A percentile compares a stretch with the other conserved stretches of the same genome.
Evolutionary conservation across 2,113 vertebrate genomes (phyloP).

Genomic region (Scytalopus superciliaris): DNA sequence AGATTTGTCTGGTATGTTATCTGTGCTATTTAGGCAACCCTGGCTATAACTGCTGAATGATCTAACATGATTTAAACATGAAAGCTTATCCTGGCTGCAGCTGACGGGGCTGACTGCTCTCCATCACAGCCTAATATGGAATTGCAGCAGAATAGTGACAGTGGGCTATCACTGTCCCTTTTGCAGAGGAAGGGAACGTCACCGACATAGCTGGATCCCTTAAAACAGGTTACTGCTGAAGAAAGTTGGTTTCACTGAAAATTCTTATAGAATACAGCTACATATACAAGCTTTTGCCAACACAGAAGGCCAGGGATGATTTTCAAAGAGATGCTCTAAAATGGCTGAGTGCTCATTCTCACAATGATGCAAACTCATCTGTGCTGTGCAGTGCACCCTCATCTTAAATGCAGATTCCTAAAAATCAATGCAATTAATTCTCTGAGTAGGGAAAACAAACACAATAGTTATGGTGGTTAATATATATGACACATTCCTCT

Average conservation of each 20-base stretch:
- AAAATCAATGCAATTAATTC: slow-evolving; percentile 34
- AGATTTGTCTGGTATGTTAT: not conserved
- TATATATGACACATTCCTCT: not conserved
- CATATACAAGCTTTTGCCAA: not conserved
- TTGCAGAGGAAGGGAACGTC: not conserved
- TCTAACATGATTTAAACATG: not conserved
- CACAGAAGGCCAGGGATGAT: not conserved
- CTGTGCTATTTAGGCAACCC: not conserved
- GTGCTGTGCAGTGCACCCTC: not conserved
- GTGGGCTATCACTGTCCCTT: not conserved
- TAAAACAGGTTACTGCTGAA: not conserved
- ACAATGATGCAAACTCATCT: not conserved
- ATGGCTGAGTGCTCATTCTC: not conserved
- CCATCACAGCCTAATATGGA: not conserved
- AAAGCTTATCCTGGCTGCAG: not conserved
- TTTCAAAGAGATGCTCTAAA: not conserved
- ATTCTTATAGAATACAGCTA: not conserved
- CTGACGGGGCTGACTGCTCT: not conserved
- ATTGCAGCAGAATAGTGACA: not conserved
- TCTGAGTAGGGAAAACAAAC: not conserved
- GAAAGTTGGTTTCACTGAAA: not conserved
- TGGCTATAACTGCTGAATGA: not conserved
- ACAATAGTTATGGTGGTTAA: not conserved
- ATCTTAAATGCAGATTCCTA: slow-evolving; percentile 21
- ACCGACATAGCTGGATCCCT: not conserved